These are phyloP conservation scores for Belgica antarctica DNA, from an alignment of 2,888 invertebrate species.

Conservation along the genomic window DNA sequence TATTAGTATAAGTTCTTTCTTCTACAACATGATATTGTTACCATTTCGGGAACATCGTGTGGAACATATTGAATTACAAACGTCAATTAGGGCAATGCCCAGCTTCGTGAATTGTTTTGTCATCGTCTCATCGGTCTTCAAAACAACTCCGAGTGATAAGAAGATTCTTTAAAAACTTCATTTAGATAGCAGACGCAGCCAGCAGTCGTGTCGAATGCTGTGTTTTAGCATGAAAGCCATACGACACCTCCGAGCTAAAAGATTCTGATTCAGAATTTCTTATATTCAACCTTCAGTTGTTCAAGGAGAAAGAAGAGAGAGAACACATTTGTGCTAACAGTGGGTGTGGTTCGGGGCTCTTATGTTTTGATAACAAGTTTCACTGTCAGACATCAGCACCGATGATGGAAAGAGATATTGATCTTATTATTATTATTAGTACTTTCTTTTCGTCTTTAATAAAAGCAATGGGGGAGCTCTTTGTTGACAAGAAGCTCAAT, in stretches of 20 bases:
- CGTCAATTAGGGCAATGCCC: neutral
- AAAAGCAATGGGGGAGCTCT: neutral
- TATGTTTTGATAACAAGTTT: slow-evolving; percentile 27
- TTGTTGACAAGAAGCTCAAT: neutral
- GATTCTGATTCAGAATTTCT: no score
- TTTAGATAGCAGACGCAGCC: no score
- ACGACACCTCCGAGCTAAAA: no score
- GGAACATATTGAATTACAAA: slow-evolving; percentile 27
- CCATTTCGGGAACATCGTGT: slow-evolving; percentile 11
- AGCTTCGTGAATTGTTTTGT: no score
- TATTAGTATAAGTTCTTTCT: neutral
- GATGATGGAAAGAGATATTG: slow-evolving; percentile 21
- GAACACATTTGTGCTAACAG: neutral
- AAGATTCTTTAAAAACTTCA: no score
- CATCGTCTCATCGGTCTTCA: no score
- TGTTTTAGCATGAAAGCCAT: no score
- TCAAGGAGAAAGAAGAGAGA: no score
- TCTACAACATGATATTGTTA: neutral
- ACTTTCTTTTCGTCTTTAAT: neutral
- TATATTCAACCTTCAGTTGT: no score
- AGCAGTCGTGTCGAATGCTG: no score
- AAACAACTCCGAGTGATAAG: no score
- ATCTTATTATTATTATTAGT: slow-evolving; percentile 15
- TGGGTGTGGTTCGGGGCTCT: slow-evolving; percentile 15
- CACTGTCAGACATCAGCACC: slow-evolving; percentile 9